These are phyloP conservation scores for Cenopis cana DNA, from an alignment of 2,888 invertebrate genomes.

Conservation along the genomic window DNA sequence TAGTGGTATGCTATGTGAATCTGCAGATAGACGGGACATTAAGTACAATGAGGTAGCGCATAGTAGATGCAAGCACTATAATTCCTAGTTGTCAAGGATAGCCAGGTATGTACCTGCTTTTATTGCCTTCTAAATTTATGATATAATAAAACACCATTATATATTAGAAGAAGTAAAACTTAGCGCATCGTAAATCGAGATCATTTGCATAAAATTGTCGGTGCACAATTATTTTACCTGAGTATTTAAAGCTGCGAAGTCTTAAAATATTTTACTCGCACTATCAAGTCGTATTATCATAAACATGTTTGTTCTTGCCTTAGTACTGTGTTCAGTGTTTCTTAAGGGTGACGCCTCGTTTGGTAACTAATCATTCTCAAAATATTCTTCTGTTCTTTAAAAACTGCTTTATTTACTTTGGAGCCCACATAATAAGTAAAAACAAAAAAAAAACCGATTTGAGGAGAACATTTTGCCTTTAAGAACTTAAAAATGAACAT, in stretches of 20 bases:
- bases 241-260: constrained; percentile 6
- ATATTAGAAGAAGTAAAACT: neutral
- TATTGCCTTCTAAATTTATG: neutral
- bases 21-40: too few species aligned
- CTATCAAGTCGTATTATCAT: neutral
- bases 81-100: too few species aligned
- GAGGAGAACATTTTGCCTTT: too few species aligned
- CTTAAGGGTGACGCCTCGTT: constrained; percentile 14
- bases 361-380: neutral
- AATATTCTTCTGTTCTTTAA: neutral
- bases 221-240: neutral
- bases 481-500: too few species aligned
- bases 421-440: too few species aligned
- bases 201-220: neutral
- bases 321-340: constrained; percentile 3
- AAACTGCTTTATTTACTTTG: neutral
- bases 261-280: neutral
- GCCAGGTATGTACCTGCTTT: neutral
- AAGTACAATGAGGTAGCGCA: too few species aligned
- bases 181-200: neutral
- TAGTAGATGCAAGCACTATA: too few species aligned
- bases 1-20: too few species aligned
- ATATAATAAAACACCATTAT: neutral
- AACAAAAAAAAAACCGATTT: too few species aligned
- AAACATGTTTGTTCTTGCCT: constrained; percentile 2